Base-by-base conservation (phyloP, 1,140 invertebrate species). In the Battus philenor region DNA sequence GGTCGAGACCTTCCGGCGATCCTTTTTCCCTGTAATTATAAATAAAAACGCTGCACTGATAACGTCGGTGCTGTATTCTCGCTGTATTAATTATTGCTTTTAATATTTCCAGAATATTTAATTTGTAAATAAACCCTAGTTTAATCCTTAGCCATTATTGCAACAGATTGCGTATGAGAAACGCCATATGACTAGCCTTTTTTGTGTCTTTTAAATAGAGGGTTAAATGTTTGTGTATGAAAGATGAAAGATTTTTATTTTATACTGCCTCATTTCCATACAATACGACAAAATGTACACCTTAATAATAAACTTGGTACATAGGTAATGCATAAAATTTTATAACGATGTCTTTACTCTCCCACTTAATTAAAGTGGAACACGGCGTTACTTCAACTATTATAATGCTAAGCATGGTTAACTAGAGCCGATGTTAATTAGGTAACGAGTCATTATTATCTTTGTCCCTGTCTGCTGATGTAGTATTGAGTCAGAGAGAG, bases 331-430 rank as follows among this genome's bases (percentile, higher is more conserved):
- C 44, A 43, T 18, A 10, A 45, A 52, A 49, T 56, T 60, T 68
- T 65, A 49, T 48, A 69, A 68, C 58, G 55, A 67, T 52, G 51
- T 58, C 57, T 53, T 48, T 64, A 68, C 55, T 66, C 58, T 66
- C 69, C 59, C 47, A 67, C 50, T 67, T 77, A 80, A 80, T 83
- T 79, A 79, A 56, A 77, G 75, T 64, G 59, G 61, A 71, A 57
- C 64, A 59, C 60, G 51, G 52, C 52, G 60, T 71, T 68, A 68
- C 59, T 56, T 50, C 51, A 47, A 74, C 66, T 70, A 77, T 70
- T 77, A 80, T 61, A 81, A 80, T 72, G 72, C 68, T 80, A 75
- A 84, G 77, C 76, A 75, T 80, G 72, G 67, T 78, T 66, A 81
- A 77, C 65, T 80, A 70, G 56, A 66, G 44, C 68, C 57, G 62